A percentile compares a stretch with the other conserved stretches of the same genome.
phyloP scores from a whole-genome alignment of 64 coral and sea anemone species.

The Actinia tenebrosa region DNA sequence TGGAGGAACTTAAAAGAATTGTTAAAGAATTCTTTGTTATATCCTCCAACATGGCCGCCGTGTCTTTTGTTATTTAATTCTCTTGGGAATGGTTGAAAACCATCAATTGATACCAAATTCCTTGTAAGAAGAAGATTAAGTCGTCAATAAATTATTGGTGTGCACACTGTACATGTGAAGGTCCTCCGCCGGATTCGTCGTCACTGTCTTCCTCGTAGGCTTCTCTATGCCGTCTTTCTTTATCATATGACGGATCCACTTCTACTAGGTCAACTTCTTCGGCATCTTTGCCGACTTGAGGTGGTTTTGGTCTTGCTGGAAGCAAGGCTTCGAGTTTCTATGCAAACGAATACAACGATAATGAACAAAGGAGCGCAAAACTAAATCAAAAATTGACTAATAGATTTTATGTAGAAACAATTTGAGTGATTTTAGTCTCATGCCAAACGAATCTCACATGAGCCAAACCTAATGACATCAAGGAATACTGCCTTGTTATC shows the following conservation, averaged over 20 bases:
- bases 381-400: no score
- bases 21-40: no score
- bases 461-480: no score
- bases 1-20: no score
- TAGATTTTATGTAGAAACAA: no score
- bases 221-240: slow-evolving; percentile 47
- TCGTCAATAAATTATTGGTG: slow-evolving; percentile 60
- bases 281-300: slow-evolving; percentile 50
- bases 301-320: slow-evolving; percentile 60
- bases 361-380: not conserved
- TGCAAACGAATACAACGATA: not conserved
- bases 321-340: slow-evolving; percentile 89
- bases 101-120: not conserved
- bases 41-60: no score
- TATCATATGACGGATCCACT: slow-evolving; percentile 40
- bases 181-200: slow-evolving; percentile 62
- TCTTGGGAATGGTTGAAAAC: no score
- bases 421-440: no score
- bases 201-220: slow-evolving; percentile 88
- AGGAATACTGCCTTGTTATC: no score
- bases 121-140: not conserved
- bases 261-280: slow-evolving; percentile 89
- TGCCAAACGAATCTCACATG: no score
- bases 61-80: no score
- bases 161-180: slow-evolving; percentile 73